Evolutionary conservation across 2,797 vertebrate genomes (phyloP), one percentile per base, ranked within the genome.

Genomic region (Prunella strophiata): DNA sequence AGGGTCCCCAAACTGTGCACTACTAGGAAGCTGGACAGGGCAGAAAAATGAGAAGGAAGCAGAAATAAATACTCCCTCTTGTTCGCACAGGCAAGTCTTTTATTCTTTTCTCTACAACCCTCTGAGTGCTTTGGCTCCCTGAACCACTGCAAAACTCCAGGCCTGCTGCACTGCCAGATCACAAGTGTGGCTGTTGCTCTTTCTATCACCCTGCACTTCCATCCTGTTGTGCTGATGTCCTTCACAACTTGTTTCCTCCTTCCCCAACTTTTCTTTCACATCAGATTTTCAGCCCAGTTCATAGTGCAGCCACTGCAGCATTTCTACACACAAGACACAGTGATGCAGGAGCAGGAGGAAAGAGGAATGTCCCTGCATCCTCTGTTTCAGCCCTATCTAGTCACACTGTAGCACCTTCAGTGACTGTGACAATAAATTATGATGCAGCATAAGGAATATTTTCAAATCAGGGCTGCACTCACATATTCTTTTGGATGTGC

Each of bases 101-200:
- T 67, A 6, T 59, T 21, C 38, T 65, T 7, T 52, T 84, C 66
- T 66, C 18, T 54, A 25, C 30, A 72, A 5, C 11, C 52, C 54
- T 30, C 10, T 0, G 0, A 52, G 29, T 14, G 15, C 45, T 77
- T 26, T 34, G 30, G 22, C 27, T 59, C 13, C 52, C 34, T 23
- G 32, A 10, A 72, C 6, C 40, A 32, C 38, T 25, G 65, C 51
- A 26, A 16, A 40, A 45, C 34, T 32, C 40, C 52, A 59, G 40
- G 18, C 30, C 47, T 29, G 34, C 59, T 58, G 38, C 66, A 66
- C 7, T 59, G 67, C 30, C 26, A 27, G 32, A 36, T 32, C 26
- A 54, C 40, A 84, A 36, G 16, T 0, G 0, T 48, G 45, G 47
- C 34, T 66, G 34, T 9, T 47, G 47, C 26, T 72, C 36, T 38